Evolutionary conservation across 2,888 invertebrate species (phyloP), one percentile per base, ranked within the genome.

Genomic region (Gastracanthus pulcherrimus): DNA sequence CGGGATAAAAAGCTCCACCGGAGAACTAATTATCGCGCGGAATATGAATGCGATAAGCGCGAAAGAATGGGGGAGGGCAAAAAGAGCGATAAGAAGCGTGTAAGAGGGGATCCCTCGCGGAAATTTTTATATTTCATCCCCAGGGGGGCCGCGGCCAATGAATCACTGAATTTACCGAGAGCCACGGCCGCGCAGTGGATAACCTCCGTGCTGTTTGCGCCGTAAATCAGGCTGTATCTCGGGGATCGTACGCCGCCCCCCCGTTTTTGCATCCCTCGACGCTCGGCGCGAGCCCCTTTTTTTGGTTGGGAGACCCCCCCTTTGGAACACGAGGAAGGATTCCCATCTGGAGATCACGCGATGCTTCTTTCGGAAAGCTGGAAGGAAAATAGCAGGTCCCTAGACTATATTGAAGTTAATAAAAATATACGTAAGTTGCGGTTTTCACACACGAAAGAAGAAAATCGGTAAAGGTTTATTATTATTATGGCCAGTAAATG

Each of bases 161-260:
- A 90, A 90, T 90, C 90, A 90, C 86, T 84, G 87, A 89, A 88
- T 89, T 87, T 86, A 84, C 86, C 84, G 85, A n/a, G n/a, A 84
- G 83, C 84, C 77, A 76, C 83, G 83, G 80, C n/a, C n/a, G n/a
- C n/a, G n/a, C n/a, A n/a, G n/a, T n/a, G 88, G 88, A 89, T 90
- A 90, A 89, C 89, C 90, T 89, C 86, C 85, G 83, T 29, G 23
- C 86, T 87, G 85, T 88, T 88, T 86, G 87, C 85, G 77, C 86
- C 86, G 87, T 91, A 91, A 91, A 91, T 91, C 91, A 90, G 85
- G 38, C 88, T 88, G 84, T 88, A 89, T 90, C 89, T 87, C 85
- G 82, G 81, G 84, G 84, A 78, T 67, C 67, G 55, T 16, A 66
- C 67, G 48, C 55, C 34, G 41, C 77, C 74, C 78, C 58, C 71